Evolutionary conservation across 2,888 invertebrate species (phyloP), one percentile per base, ranked within the genome.

Genomic region (Polydrusus tereticollis): DNA sequence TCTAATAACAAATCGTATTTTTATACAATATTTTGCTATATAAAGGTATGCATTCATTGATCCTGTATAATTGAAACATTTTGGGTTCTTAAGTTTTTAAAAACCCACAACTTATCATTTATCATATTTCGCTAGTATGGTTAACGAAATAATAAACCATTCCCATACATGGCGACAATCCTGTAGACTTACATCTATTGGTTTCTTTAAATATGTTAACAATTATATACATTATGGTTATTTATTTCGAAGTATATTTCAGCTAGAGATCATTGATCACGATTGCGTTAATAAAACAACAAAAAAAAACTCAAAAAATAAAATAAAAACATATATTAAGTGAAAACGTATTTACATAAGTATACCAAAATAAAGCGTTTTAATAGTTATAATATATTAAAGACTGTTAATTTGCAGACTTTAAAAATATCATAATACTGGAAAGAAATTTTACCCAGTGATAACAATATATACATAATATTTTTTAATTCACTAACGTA

Each of bases 381-480:
- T 55, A 29, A 16, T 29, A 0, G 18, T 18, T 16, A 55, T 16
- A 29, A n/a, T n/a, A n/a, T n/a, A n/a, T n/a, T 29, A 55, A 29
- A 18, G 18, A 29, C 29, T 55, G 29, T 55, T 18, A 55, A 26
- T 10, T 26, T 50, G 29, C 52, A 55, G 52, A 55, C 52, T 55
- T 62, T 47, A 20, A 62, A 62, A 62, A 26, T 29, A 45, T 66
- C 43, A 57, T 50, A 69, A 69, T 62, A 69, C 68, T 69, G 68
- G 47, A 29, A 66, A 26, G 41, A 55, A 68, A 20, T 60, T 60
- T 21, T 23, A 36, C 14, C 14, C 23, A 60, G 18, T 43, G 6
- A 38, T 58, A 70, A 70, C 70, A 70, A 70, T 70, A 70, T 70
- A 65, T 70, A 70, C 64, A 70, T 59, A 70, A 70, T 59, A 70